Evolutionary conservation across 2,113 vertebrate genomes (phyloP).

Genomic region (Nycticryphes semicollaris): DNA sequence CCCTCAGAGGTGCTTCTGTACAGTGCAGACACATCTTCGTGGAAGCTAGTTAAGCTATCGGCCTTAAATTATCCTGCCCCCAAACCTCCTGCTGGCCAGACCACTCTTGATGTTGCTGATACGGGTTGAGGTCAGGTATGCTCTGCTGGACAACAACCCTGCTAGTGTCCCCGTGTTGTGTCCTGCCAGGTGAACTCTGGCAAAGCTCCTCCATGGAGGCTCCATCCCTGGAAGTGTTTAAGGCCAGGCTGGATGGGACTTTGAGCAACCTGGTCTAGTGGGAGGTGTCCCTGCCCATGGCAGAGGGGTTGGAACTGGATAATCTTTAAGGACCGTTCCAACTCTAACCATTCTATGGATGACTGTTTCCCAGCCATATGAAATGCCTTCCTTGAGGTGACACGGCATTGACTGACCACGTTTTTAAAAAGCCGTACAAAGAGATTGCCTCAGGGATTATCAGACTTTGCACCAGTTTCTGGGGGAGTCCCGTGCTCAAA

Average conservation of each 20-base stretch:
- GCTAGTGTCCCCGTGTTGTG: background rate
- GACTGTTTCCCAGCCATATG: fast-evolving
- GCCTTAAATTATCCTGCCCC: background rate
- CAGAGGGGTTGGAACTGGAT: too few species aligned
- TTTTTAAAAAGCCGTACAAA: background rate
- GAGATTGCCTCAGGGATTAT: background rate
- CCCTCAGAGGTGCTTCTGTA: background rate
- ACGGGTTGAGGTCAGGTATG: background rate
- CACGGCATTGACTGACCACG: background rate
- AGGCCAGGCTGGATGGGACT: too few species aligned
- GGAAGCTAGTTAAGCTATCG: background rate
- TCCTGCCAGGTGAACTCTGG: background rate
- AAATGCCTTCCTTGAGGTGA: background rate
- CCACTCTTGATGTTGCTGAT: background rate
- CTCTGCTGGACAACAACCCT: background rate
- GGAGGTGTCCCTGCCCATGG: too few species aligned
- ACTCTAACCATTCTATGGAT: too few species aligned
- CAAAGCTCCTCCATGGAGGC: background rate
- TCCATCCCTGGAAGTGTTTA: too few species aligned
- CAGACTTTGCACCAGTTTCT: background rate
- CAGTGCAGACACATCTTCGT: background rate
- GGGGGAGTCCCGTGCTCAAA: background rate
- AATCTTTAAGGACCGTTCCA: too few species aligned
- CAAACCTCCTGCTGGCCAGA: background rate
- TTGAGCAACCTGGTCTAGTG: too few species aligned